A percentile compares a stretch with the other conserved stretches of the same genome.
phyloP scores from a whole-genome alignment of 2,888 invertebrate genomes.

The Chironomus tentans region DNA sequence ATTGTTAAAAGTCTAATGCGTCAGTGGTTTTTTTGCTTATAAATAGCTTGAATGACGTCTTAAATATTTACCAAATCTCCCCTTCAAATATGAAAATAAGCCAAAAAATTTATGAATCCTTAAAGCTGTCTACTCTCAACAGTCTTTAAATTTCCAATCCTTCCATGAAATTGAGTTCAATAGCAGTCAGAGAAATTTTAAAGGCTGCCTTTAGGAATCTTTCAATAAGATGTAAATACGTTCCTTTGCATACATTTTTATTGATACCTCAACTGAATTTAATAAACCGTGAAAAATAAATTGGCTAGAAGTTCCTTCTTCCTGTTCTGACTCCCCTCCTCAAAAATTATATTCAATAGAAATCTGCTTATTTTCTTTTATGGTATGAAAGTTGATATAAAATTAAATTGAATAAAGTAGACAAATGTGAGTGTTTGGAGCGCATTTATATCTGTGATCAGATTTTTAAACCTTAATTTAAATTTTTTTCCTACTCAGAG shows the following conservation, averaged over 20 bases:
- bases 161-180: not conserved
- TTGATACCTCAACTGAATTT: slow-evolving; percentile 8
- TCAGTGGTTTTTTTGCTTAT: too few species aligned
- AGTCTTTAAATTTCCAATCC: not conserved
- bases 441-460: too few species aligned
- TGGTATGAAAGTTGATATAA: not conserved
- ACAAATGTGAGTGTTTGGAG: too few species aligned
- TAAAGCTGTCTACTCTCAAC: not conserved
- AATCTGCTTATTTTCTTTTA: not conserved
- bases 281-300: slow-evolving; percentile 25
- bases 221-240: not conserved
- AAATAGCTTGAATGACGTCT: too few species aligned
- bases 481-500: too few species aligned
- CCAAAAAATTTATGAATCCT: too few species aligned
- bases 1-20: too few species aligned
- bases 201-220: not conserved
- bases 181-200: not conserved
- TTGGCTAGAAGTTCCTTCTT: slow-evolving; percentile 10
- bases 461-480: too few species aligned
- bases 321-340: not conserved
- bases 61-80: too few species aligned
- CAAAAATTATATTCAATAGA: not conserved
- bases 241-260: not conserved
- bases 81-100: too few species aligned
- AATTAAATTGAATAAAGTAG: too few species aligned